Base-by-base conservation (phyloP, 64 coral and sea anemone genomes). In the Montipora capricornis region DNA sequence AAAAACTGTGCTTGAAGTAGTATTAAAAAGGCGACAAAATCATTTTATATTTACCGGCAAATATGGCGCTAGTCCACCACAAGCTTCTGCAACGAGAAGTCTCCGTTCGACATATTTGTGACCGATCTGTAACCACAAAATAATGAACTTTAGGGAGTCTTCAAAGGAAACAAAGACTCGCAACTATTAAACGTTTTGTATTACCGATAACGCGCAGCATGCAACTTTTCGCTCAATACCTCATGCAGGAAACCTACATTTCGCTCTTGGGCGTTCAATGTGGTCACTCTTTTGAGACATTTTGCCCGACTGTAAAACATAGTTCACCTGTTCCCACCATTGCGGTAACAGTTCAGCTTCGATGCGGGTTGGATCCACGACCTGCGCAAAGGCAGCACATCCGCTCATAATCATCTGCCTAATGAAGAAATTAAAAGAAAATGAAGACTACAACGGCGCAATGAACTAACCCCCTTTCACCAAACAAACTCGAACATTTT, bases 331-430 rank as follows among this genome's bases (percentile, higher is more conserved):
- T 89, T 98, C 97, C 97, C 97, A 96, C 95, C 88, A 94, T 75
- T 96, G 97, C 68, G 95, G 94, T 73, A 99, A 62, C 0, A 99
- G 81, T 47, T 99, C 97, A 58, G 97, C 95, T 50, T 99, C 97
- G 67, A 95, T 93, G 16, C 97, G 89, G 5, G 95, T 93, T 44
- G 95, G 79, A 60, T 88, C 97, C 5, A 99, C 97, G 49, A 92
- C 92, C 19, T 99, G 95, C 44, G 97, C 97, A 87, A 99, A 99
- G 1, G 97, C 95, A 50, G 97, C 92, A 82, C 97, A 99, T 9
- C 97, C 97, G 80, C 90, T 99, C 87, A 99, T 99, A 61, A 99
- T 99, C 97, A 99, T 99, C 75, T 95, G 97, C 24, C 97, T 99
- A 46, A 80, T 73, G 20, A 60, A 0, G 8, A 68, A 10, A 66